phyloP scores from a whole-genome alignment of 1,140 invertebrate genomes.

The Rhyacophila brunnea region DNA sequence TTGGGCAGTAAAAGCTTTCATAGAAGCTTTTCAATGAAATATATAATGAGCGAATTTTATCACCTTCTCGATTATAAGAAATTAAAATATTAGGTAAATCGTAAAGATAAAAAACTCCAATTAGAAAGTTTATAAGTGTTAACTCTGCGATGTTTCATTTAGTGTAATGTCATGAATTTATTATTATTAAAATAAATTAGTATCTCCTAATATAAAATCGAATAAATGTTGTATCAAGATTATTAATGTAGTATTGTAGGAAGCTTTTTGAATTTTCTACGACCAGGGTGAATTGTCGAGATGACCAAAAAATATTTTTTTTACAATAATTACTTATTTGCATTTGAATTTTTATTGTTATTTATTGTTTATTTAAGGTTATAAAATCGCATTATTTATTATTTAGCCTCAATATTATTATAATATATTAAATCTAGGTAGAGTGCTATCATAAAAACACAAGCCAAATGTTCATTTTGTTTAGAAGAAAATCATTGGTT shows the following conservation, averaged over 20 bases:
- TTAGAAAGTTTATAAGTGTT: conserved; percentile 26
- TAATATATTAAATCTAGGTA: neutral
- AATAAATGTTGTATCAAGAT: conserved; percentile 25
- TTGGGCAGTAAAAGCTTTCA: neutral
- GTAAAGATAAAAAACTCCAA: conserved; percentile 24
- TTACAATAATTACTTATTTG: too few relatives aligned
- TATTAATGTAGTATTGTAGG: conserved; percentile 20
- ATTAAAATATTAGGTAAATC: conserved; percentile 18
- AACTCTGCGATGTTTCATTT: conserved; percentile 24
- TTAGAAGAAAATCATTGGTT: too few relatives aligned
- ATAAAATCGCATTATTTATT: neutral
- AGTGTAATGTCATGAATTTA: conserved; percentile 21
- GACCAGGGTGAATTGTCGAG: conserved; percentile 7
- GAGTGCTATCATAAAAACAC: neutral
- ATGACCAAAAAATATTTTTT: too few relatives aligned
- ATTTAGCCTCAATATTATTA: neutral
- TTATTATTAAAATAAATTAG: conserved; percentile 17
- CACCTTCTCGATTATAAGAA: conserved; percentile 5
- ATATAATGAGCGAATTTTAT: neutral
- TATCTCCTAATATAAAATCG: conserved; percentile 22
- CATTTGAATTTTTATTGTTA: neutral
- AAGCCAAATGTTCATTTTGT: neutral
- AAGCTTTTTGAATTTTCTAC: conserved; percentile 13
- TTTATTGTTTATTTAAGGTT: neutral
- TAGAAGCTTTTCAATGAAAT: conserved; percentile 5